Evolutionary conservation across 2,888 invertebrate species (phyloP).

Genomic region (Lycophotia porphyrea): DNA sequence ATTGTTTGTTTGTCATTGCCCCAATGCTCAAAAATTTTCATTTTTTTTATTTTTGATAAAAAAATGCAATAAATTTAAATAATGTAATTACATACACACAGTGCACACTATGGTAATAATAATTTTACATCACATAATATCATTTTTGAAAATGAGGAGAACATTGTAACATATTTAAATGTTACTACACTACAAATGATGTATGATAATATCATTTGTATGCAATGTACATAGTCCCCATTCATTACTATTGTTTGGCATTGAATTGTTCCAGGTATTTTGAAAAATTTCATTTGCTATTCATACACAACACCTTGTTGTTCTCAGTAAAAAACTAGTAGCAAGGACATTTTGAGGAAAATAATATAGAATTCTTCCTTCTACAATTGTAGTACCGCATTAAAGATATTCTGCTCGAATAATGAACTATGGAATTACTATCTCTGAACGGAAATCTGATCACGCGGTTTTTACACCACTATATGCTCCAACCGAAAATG

Average conservation of each 20-base stretch:
- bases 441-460: neutral
- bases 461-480: neutral
- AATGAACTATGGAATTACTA: conserved; percentile 8
- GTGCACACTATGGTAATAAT: neutral
- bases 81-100: neutral
- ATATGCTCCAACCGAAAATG: conserved; percentile 3
- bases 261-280: conserved; percentile 40
- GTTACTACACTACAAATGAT: conserved; percentile 14
- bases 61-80: too few relatives aligned
- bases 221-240: conserved; percentile 17
- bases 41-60: neutral
- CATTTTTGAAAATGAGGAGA: too few relatives aligned
- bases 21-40: neutral
- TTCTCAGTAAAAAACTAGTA: neutral
- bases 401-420: conserved; percentile 1
- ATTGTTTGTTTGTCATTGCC: neutral
- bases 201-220: conserved; percentile 50
- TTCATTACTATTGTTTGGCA: conserved; percentile 42
- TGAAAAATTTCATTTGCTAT: conserved; percentile 32
- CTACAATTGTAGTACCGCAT: neutral
- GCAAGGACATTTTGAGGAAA: conserved; percentile 32
- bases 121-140: neutral
- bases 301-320: conserved; percentile 16
- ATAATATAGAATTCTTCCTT: neutral
- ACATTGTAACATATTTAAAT: conserved; percentile 38